Base-by-base conservation (phyloP, 2,888 invertebrate genomes). In the Zonitis immaculata region DNA sequence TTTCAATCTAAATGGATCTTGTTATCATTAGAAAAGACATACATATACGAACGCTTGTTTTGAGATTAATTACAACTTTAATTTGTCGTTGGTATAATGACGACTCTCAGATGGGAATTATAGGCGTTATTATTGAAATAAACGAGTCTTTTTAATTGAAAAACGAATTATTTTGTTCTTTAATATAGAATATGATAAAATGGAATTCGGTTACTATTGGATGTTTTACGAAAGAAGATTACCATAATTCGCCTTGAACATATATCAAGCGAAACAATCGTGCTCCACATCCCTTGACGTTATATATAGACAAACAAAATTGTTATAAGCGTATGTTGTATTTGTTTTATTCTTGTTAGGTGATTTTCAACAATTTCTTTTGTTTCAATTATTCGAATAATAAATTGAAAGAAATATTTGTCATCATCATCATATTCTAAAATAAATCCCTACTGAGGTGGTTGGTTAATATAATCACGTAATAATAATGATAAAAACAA, bases 111-210 rank as follows among this genome's bases (percentile, higher is more conserved):
- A 16, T 8, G 35, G 8, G 16, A 14, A 16, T 35, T 16, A 16
- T 16, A 35, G 9, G 8, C 35, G 7, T 16, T 16, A 16, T 6
- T 6, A n/a, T n/a, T n/a, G n/a, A 14, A 49, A 39, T 7, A 11
- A 49, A 45, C 52, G 42, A 22, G 22, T 22, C 3, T 45, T 49
- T 53, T 53, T 49, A 53, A 53, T 53, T 53, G 44, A 47, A 49
- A 53, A 49, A 18, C 11, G 42, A 52, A 44, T 28, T 32, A 48
- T 52, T 47, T 48, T 39, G 48, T 48, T 32, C 32, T n/a, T n/a
- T n/a, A n/a, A n/a, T n/a, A n/a, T n/a, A n/a, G n/a, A n/a, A n/a
- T n/a, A n/a, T n/a, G n/a, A n/a, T n/a, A n/a, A n/a, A n/a, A n/a
- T n/a, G n/a, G n/a, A n/a, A n/a, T n/a, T n/a, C n/a, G n/a, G n/a